phyloP scores from a whole-genome alignment of 2,888 invertebrate species.

The Sinotaia quadrata region DNA sequence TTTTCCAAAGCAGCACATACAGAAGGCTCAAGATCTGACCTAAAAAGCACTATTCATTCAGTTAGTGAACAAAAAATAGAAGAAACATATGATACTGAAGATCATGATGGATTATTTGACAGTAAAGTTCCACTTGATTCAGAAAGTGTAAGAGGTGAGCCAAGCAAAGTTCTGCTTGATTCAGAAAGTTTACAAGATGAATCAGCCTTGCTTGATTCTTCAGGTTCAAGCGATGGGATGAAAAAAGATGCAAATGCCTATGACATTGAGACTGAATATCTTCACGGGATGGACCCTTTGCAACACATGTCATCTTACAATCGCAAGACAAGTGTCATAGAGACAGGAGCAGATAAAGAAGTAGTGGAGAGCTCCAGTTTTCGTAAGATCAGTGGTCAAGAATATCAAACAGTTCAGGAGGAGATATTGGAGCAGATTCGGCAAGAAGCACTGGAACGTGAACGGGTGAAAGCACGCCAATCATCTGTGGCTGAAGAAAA shows the following conservation, averaged over 20 bases:
- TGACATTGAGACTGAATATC: conserved; percentile 61
- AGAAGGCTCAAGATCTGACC: background rate
- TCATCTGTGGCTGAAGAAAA: conserved; percentile 11
- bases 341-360: conserved; percentile 55
- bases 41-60: background rate
- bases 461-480: background rate
- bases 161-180: background rate
- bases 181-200: background rate
- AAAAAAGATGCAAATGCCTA: background rate
- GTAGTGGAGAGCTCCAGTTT: conserved; percentile 59
- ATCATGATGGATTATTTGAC: background rate
- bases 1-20: too few relatives aligned
- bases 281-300: conserved; percentile 60
- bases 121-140: background rate
- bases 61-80: too few relatives aligned
- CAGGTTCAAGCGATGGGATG: background rate
- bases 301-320: conserved; percentile 53
- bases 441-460: conserved; percentile 12
- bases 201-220: background rate
- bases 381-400: conserved; percentile 50
- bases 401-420: conserved; percentile 24
- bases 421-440: conserved; percentile 23
- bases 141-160: background rate
- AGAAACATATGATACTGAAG: background rate
- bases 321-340: conserved; percentile 37